Evolutionary conservation across 2,888 invertebrate genomes (phyloP), one percentile per base, ranked within the genome.

Genomic region (Leptogaster cylindrica): DNA sequence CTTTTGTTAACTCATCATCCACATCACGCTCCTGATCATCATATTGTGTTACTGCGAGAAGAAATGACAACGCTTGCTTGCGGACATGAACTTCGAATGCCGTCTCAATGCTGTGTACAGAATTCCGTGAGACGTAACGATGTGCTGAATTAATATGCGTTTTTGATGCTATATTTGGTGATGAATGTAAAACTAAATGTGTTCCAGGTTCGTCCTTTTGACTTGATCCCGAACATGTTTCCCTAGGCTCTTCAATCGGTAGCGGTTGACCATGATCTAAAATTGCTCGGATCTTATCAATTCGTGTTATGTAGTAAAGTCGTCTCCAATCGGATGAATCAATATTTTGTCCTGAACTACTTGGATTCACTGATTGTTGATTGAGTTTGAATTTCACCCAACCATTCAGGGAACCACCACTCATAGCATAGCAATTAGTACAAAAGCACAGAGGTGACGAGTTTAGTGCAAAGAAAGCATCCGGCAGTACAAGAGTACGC

Each of bases 371-470:
- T 0, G 79, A 76, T 66, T 79, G 78, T 66, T 79, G 79, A 69
- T 80, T 80, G 16, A 81, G 70, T 71, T 79, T 79, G 33, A 81
- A 81, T 67, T 81, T 79, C 2, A 81, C 79, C 81, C 81, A 81
- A 27, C 80, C 78, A 58, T 77, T 76, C 12, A 80, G 70, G 44
- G 39, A 20, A 2, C 63, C 67, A 3, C 33, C 36, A 12, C 73
- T 70, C 1, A 52, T 25, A 25, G 76, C 76, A 68, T 75, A 75
- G 61, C 80, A 80, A 23, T 77, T 75, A 0, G 73, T 48, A 67
- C 81, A 81, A 71, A 79, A 81, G 64, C 81, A 81, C 2, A 79
- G 76, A 0, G 81, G 79, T 12, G 75, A 69, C n/a, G n/a, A n/a
- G 3, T 74, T 74, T 7, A 73, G 70, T 50, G 77, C 76, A 48